Base-by-base conservation (phyloP, 2,888 invertebrate species). In the Tenthredo distinguenda region DNA sequence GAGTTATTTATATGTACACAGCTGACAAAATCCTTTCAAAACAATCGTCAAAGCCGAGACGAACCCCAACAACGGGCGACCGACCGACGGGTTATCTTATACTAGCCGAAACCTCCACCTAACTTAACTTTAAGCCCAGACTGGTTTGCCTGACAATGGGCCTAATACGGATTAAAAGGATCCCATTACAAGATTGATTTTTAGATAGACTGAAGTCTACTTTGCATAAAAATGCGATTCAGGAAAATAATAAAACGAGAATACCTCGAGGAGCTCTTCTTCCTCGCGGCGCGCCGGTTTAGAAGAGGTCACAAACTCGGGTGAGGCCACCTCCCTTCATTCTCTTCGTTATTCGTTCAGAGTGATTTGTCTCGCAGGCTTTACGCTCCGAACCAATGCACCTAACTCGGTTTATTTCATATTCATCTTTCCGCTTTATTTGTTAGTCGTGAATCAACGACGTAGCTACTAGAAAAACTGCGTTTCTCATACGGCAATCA, bases 1-100 rank as follows among this genome's bases (percentile, higher is more conserved):
- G 76, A 84, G 72, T 74, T 84, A 84, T 84, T 74, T 84, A 84
- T 89, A 88, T 90, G 87, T 88, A 89, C 90, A 89, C 91, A 90
- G 90, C 89, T 90, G 90, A 88, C 87, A 87, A 87, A 89, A 88
- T 88, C 89, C 88, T 88, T 89, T 90, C 86, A 90, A 90, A 91
- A 90, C 89, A 89, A 90, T 88, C 88, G 86, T 86, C 84, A 82
- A 86, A 87, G 62, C 86, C 82, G 83, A 83, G 83, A 71, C 83
- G 71, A 83, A 68, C 83, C 83, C 83, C 83, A 71, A 83, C 68
- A 83, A 83, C 83, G 71, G 68, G 31, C 83, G 34, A 43, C 47
- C 31, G 65, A 65, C 65, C 55, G 34, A 79, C 79, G 83, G 83
- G 68, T 83, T 71, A 71, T 83, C 83, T 81, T 62, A 81, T 40